phyloP scores from a whole-genome alignment of 2,113 vertebrate genomes.

The Diglossa brunneiventris region DNA sequence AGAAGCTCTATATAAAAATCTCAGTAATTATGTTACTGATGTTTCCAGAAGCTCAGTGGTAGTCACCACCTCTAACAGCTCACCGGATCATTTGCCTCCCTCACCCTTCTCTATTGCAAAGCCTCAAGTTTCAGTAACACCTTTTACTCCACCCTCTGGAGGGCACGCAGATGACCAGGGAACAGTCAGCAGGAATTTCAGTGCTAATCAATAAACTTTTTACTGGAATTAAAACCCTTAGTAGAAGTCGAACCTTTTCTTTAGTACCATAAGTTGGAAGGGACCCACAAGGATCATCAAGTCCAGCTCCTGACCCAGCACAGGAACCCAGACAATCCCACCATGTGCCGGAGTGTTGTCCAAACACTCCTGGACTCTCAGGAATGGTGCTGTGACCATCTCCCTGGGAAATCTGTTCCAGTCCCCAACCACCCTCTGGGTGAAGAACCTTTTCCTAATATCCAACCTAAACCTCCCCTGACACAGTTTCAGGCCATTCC shows the following conservation, averaged over 20 bases:
- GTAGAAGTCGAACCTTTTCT: not conserved
- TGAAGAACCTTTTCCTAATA: not conserved
- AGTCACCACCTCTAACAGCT: not conserved
- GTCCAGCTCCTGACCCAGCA: not conserved
- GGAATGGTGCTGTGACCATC: not conserved
- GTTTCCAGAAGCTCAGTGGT: not conserved
- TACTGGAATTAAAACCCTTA: not conserved
- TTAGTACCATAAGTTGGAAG: not conserved
- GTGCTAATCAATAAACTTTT: not conserved
- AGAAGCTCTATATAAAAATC: not conserved
- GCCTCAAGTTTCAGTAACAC: not conserved
- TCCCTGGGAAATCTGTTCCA: not conserved
- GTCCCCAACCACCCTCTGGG: not conserved
- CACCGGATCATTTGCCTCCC: not conserved
- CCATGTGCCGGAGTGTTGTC: not conserved
- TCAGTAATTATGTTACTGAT: not conserved
- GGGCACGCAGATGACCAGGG: not conserved
- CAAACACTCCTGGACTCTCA: not conserved
- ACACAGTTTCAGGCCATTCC: not conserved
- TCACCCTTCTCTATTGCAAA: not conserved
- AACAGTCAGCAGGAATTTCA: not conserved
- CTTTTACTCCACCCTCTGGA: not conserved
- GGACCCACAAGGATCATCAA: not conserved
- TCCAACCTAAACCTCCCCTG: not conserved
- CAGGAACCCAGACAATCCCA: not conserved